Evolutionary conservation across 2,888 invertebrate species (phyloP).

Genomic region (Galerucella calmariensis): DNA sequence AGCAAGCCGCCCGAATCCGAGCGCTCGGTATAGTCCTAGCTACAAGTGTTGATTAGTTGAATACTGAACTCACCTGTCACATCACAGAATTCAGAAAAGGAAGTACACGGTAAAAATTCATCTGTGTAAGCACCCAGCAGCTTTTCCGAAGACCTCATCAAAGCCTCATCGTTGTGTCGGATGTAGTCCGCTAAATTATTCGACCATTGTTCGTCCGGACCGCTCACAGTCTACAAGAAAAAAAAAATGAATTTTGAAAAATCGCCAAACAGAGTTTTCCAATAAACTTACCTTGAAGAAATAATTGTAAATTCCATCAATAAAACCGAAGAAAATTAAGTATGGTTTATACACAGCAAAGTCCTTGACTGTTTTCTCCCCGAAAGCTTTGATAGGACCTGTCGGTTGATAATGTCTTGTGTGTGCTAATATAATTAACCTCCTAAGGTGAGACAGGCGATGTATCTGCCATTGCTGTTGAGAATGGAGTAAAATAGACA

Average conservation of each 20-base stretch:
- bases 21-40: too few species aligned
- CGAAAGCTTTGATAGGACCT: slow-evolving; percentile 70
- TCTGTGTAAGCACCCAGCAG: slow-evolving; percentile 86
- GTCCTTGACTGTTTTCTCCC: slow-evolving; percentile 70
- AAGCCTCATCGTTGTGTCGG: slow-evolving; percentile 90
- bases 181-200: slow-evolving; percentile 90
- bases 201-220: slow-evolving; percentile 88
- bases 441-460: slow-evolving; percentile 77
- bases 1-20: too few species aligned
- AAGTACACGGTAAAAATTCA: slow-evolving; percentile 89
- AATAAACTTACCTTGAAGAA: slow-evolving; percentile 81
- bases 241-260: not conserved
- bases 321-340: slow-evolving; percentile 85
- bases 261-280: too few species aligned
- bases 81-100: slow-evolving; percentile 93
- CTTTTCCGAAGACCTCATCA: slow-evolving; percentile 88
- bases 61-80: slow-evolving; percentile 74
- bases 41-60: too few species aligned
- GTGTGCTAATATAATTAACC: slow-evolving; percentile 83
- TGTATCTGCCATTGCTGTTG: slow-evolving; percentile 81
- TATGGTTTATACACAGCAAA: slow-evolving; percentile 88
- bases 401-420: slow-evolving; percentile 75
- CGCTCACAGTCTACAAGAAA: slow-evolving; percentile 73
- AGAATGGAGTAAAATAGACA: slow-evolving; percentile 83
- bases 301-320: slow-evolving; percentile 85